Percentiles rank a stretch among this genome's conserved stretches.
phyloP scores from a whole-genome alignment of 2,113 vertebrate genomes.

The Syngnathus scovelli region DNA sequence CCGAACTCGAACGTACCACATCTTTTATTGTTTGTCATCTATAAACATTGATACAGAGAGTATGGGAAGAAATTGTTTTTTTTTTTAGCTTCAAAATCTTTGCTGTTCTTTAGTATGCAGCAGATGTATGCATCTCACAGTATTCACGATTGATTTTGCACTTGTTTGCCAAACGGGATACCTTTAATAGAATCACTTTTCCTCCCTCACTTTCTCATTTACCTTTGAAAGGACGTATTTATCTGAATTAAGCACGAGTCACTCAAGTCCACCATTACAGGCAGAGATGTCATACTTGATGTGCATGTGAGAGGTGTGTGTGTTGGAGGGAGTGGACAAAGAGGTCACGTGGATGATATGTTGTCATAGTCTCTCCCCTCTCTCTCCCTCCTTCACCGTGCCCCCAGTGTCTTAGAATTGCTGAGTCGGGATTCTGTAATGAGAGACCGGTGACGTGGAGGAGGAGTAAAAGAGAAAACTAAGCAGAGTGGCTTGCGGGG shows the following conservation, averaged over 20 bases:
- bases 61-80: no score
- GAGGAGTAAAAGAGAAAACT: slow-evolving; percentile 54
- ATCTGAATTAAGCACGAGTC: slow-evolving; percentile 37
- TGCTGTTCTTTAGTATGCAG: slow-evolving; percentile 25
- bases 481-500: slow-evolving; percentile 45
- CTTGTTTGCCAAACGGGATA: slow-evolving; percentile 48
- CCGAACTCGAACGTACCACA: not conserved
- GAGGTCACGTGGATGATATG: slow-evolving; percentile 33
- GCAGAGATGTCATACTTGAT: slow-evolving; percentile 11
- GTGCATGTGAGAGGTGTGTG: slow-evolving; percentile 25
- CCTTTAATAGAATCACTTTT: slow-evolving; percentile 25
- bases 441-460: slow-evolving; percentile 56
- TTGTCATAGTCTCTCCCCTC: slow-evolving; percentile 31
- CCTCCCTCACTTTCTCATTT: slow-evolving; percentile 12
- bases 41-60: no score
- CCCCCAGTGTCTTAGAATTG: slow-evolving; percentile 42
- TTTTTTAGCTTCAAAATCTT: slow-evolving; percentile 17
- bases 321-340: slow-evolving; percentile 21
- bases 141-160: slow-evolving; percentile 53
- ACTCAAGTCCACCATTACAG: slow-evolving; percentile 28
- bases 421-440: slow-evolving; percentile 67
- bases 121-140: slow-evolving; percentile 18
- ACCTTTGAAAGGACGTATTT: slow-evolving; percentile 44
- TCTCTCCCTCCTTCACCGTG: slow-evolving; percentile 13
- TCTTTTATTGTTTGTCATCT: not conserved